Conservation (phyloP, 2,113 vertebrate genomes). For the Glareola pratincola region DNA sequence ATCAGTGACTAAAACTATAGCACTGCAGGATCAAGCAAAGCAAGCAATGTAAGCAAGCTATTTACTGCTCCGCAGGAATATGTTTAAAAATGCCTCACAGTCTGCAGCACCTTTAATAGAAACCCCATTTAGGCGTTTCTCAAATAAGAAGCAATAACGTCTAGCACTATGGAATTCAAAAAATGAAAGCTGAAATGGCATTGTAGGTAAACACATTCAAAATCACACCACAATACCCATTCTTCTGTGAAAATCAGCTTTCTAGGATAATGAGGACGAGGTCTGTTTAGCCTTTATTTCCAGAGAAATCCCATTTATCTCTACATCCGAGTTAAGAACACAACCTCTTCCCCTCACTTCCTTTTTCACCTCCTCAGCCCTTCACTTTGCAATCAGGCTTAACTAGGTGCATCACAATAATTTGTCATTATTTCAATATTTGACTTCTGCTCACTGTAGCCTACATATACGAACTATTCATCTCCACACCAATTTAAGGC, state of each 20-base stretch:
- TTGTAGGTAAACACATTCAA: background rate
- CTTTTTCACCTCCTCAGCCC: background rate
- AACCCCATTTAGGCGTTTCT: background rate
- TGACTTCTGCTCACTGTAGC: background rate
- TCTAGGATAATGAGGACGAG: background rate
- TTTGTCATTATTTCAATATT: background rate
- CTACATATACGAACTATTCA: background rate
- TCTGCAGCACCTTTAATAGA: background rate
- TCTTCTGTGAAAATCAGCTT: background rate
- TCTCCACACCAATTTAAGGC: background rate
- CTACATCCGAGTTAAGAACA: background rate
- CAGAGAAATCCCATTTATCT: background rate
- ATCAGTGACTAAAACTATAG: background rate
- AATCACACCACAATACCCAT: fast-evolving
- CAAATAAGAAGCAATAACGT: background rate
- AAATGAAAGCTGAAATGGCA: background rate
- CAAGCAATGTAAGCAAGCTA: background rate
- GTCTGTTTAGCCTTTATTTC: background rate
- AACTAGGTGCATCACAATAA: background rate
- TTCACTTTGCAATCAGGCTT: background rate
- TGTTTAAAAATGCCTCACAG: background rate
- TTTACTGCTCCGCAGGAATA: background rate
- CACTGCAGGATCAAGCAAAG: background rate
- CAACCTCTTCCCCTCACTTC: background rate
- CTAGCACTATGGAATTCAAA: too few species aligned